Percentiles rank a stretch among this genome's conserved stretches.
These are phyloP conservation scores for Meriones psammophilus DNA, from an alignment of 2,797 vertebrate species.

Conservation along the genomic window DNA sequence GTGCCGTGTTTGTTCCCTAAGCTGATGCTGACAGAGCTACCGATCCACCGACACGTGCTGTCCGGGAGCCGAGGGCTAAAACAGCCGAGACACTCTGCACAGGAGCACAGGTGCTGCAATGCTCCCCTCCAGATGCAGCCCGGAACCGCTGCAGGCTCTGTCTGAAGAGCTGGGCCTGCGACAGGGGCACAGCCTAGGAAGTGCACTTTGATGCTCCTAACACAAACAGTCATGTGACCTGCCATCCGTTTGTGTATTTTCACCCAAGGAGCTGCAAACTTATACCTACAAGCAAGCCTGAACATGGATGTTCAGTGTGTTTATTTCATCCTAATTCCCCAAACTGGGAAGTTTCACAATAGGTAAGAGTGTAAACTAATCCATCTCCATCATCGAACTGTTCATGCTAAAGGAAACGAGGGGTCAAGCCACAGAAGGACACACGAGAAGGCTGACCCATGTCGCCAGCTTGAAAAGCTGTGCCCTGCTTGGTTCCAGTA, in stretches of 20 bases:
- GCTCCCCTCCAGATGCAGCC: not conserved
- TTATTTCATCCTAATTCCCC: too few species aligned
- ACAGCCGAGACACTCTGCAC: not conserved
- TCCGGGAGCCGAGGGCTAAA: not conserved
- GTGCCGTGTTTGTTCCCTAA: not conserved
- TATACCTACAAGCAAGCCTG: not conserved
- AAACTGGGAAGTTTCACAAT: not conserved
- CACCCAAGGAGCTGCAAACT: not conserved
- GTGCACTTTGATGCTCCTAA: not conserved
- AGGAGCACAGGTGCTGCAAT: not conserved
- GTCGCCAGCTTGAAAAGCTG: not conserved
- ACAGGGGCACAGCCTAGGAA: not conserved
- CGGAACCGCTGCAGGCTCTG: fast-evolving
- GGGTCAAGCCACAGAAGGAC: not conserved
- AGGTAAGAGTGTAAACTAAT: not conserved
- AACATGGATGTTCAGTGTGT: too few species aligned
- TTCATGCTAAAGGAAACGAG: not conserved
- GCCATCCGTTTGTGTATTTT: not conserved
- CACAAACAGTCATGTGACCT: not conserved
- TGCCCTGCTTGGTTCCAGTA: too few species aligned
- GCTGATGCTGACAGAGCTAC: not conserved
- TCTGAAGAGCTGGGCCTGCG: not conserved
- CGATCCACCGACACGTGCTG: not conserved
- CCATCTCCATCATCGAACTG: too few species aligned
- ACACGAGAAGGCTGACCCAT: not conserved